Base-by-base conservation (phyloP, 2,113 vertebrate genomes). In the Nettapus auritus region DNA sequence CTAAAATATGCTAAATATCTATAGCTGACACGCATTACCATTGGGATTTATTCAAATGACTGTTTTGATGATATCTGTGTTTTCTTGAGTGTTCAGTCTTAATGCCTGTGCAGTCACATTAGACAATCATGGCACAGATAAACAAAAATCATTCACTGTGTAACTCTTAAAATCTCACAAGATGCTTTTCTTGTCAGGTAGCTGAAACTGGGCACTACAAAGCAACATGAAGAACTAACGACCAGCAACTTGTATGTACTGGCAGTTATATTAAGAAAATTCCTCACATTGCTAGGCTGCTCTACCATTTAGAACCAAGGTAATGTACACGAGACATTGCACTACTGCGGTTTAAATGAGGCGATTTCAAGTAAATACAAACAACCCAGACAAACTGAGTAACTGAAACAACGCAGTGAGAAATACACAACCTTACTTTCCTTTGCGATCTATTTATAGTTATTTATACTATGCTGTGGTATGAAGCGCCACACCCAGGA, bases 401-500 rank as follows among this genome's bases (percentile, higher is more conserved):
- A 62, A 60, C 25, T 46, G 55, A 34, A 52, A 26, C 33, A 53
- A 82, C 7, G 9, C 40, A 53, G 3, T 3, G 3, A 81, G 57
- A 56, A 57, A 46, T 52, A 70, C 25, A 46, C 46, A 76, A 66
- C 53, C 64, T 55, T 20, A 60, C 33, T 52, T 73, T 21, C 36
- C 59, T 81, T 60, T 94, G 92, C 82, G 79, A 88, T 83, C 44
- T 63, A 29, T n/a, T 57, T 67, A 38, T 4, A 63, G 40, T 76
- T 55, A 40, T 56, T 88, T 34, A 38, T 22, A 13, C 42, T 66
- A 25, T 64, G 77, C 73, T 88, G 92, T 88, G 88, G 67, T 22
- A 96, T 89, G 94, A 93, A 93, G 82, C 28, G 84, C 64, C 91
- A 95, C 96, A 91, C 96, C 97, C 90, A 91, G 95, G 53, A 86